Base-by-base conservation (phyloP, 2,797 vertebrate genomes). In the Phyllotis vaccarum region DNA sequence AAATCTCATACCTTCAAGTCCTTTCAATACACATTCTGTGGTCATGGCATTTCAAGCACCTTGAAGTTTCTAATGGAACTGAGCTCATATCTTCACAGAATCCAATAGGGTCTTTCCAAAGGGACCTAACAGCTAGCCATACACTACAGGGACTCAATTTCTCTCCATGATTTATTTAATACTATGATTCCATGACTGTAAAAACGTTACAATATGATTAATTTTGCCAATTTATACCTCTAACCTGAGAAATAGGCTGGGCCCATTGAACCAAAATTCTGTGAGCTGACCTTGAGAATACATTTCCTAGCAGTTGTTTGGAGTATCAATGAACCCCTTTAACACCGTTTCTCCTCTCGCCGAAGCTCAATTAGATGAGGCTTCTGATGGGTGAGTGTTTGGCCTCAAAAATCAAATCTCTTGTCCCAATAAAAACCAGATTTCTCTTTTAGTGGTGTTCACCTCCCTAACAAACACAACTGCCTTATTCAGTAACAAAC, bases 121-220 rank as follows among this genome's bases (percentile, higher is more conserved):
- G 4, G 31, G 17, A 9, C 27, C 24, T 12, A 17, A 0, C n/a
- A 3, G 12, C 22, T 19, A 6, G 10, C 24, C 34, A 9, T 37
- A 56, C 22, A 21, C 34, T 29, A 27, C 17, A 37, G 27, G n/a
- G 10, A 5, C 27, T 56, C 16, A 74, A 10, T 27, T 87, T 37
- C 16, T 40, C 49, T 56, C 9, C 24, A 27, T 16, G 24, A 68
- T 12, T 49, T n/a, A 34, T 11, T n/a, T 5, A 68, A 68, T 22
- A 1, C 3, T n/a, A 29, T 1, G 2, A 11, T n/a, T 52, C 31
- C 16, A 46, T 34, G 75, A 2, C 49, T 79, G 2, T 22, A 78
- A 78, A 49, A 64, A 3, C 3, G 2, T 10, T 83, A 34, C 4
- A 83, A 64, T 17, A 11, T 46, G 27, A 9, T 40, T 10, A 46